These are phyloP conservation scores for Melozone crissalis DNA, from an alignment of 2,113 vertebrate species.

Conservation along the genomic window DNA sequence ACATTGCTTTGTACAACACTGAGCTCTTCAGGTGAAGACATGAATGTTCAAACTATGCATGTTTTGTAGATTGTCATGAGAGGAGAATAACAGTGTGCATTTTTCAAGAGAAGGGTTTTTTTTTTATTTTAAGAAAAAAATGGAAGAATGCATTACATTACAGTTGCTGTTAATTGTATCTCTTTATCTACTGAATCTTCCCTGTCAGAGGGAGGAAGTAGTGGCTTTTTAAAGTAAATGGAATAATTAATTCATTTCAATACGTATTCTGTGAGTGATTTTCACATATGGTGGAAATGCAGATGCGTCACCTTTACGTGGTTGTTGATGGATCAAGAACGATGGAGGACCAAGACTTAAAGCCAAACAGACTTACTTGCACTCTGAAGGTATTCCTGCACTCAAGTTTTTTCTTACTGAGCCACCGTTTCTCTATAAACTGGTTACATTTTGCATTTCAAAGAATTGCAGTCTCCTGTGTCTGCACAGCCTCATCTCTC, in stretches of 20 bases:
- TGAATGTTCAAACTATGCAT: background rate
- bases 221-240: background rate
- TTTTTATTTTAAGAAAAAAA: background rate
- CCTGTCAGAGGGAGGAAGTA: background rate
- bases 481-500: background rate
- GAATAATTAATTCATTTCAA: background rate
- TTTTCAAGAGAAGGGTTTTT: background rate
- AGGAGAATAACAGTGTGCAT: background rate
- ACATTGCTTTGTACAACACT: rapidly evolving
- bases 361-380: slow-evolving; percentile 89
- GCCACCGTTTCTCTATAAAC: background rate
- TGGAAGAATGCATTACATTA: background rate
- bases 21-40: background rate
- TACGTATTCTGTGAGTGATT: background rate
- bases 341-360: slow-evolving; percentile 98
- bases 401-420: background rate
- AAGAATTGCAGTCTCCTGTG: background rate
- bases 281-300: background rate
- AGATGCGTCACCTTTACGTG: slow-evolving; percentile 97
- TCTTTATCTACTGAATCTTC: background rate
- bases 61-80: background rate
- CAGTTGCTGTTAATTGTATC: background rate
- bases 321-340: slow-evolving; percentile 92
- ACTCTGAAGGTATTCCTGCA: slow-evolving; percentile 84
- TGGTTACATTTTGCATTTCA: background rate